phyloP scores from a whole-genome alignment of 2,113 vertebrate genomes.

The Bostrychus sinensis region DNA sequence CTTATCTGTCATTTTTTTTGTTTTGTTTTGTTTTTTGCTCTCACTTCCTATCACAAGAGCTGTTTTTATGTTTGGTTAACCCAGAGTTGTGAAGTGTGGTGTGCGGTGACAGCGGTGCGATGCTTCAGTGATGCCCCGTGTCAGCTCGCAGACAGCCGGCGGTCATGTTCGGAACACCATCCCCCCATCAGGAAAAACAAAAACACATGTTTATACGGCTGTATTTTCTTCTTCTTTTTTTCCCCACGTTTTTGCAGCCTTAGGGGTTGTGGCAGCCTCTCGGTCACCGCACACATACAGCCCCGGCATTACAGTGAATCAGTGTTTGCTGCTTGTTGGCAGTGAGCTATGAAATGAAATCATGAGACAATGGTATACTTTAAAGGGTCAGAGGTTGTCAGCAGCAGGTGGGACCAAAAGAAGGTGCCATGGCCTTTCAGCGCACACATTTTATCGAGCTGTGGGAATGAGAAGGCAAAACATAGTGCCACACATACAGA shows the following conservation, averaged over 20 bases:
- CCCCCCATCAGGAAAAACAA: neutral
- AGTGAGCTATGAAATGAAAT: conserved; percentile 25
- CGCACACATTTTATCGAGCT: no score
- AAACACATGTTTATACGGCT: conserved; percentile 44
- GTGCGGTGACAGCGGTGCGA: conserved; percentile 47
- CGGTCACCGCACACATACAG: conserved; percentile 4
- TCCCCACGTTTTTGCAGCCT: conserved; percentile 8
- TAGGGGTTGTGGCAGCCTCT: conserved; percentile 26
- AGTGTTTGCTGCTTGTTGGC: conserved; percentile 17
- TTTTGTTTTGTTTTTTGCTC: neutral
- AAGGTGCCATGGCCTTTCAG: neutral
- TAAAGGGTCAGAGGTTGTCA: neutral
- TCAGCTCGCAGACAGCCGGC: conserved; percentile 40
- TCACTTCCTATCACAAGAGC: conserved; percentile 1
- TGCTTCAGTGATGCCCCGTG: conserved; percentile 48
- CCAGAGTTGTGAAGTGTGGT: conserved; percentile 44
- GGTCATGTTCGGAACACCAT: conserved; percentile 25
- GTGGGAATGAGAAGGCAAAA: no score
- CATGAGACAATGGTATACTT: neutral
- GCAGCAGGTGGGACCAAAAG: neutral
- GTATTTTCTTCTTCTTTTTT: conserved; percentile 25
- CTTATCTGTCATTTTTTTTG: conserved; percentile 14
- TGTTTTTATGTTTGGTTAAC: conserved; percentile 47
- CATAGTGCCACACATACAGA: neutral
- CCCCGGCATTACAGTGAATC: conserved; percentile 22